Evolutionary conservation across 2,113 vertebrate species (phyloP), one percentile per base, ranked within the genome.

Genomic region (Etia nguti): DNA sequence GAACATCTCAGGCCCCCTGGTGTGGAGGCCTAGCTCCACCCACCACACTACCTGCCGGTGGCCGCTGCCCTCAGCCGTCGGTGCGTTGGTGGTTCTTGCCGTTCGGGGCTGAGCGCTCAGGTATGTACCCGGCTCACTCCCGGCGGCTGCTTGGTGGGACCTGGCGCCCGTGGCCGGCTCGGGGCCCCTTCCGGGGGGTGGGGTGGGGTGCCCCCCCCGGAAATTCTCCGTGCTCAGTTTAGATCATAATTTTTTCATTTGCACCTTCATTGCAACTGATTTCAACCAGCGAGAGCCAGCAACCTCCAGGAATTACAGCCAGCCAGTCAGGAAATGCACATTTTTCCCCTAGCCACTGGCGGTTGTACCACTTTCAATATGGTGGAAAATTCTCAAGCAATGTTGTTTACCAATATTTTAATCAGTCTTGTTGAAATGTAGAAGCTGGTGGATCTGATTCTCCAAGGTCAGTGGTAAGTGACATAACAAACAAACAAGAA

Each of bases 281-380:
- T 62, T 62, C 16, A 50, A 16, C 16, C 46, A 50, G 46, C 6
- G 6, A 50, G 15, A 18, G 6, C 46, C 46, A 50, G 46, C 15
- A 18, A 50, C 46, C 46, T 29, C 8, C 13, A 59, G 4, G 2
- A 59, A 29, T 2, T 59, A 20, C 59, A 34, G 16, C 59, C 59
- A 11, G 18, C 29, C 16, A 62, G 59, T 62, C 59, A 20, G 59
- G 9, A 29, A 29, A 29, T 1, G 2, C 24, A 57, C 8, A 57
- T 29, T 3, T 57, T 29, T 3, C 56, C 56, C 0, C 24, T 29
- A 8, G 4, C 24, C 24, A 3, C 24, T 57, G 56, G 56, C 2
- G 0, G 6, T 20, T 62, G 31, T 36, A 20, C 18, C 3, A 62
- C 18, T 34, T 62, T 34, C 59, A 62, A 34, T 0, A 0, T 10